Conservation (phyloP, 2,113 vertebrate genomes). For the Melospiza melodia region DNA sequence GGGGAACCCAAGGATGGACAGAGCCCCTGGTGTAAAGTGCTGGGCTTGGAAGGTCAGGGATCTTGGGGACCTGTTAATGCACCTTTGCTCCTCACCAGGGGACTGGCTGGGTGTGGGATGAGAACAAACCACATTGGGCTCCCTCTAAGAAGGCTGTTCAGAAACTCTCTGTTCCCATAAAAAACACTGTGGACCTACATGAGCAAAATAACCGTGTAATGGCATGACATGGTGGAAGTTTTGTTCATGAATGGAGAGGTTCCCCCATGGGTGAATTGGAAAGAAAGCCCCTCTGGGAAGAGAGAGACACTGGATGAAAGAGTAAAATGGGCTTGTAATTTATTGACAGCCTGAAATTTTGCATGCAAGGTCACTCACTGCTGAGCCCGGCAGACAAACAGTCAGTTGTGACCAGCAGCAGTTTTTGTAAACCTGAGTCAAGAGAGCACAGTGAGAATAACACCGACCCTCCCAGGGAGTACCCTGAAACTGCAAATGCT, state of each 20-base stretch:
- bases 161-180: neutral
- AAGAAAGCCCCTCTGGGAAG: neutral
- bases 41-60: neutral
- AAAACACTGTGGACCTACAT: accelerated
- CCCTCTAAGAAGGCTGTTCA: accelerated
- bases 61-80: neutral
- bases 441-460: neutral
- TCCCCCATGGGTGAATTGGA: neutral
- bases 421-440: neutral
- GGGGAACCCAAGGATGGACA: accelerated
- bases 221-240: accelerated
- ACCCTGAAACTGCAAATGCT: neutral
- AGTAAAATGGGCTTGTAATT: neutral
- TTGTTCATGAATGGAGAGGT: neutral
- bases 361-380: neutral
- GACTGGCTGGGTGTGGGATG: neutral
- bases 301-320: neutral
- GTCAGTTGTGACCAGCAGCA: neutral
- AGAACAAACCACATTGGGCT: neutral
- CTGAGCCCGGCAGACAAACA: neutral
- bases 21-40: neutral
- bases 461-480: accelerated
- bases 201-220: accelerated
- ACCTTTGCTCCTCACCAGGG: neutral
- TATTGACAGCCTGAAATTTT: neutral